A percentile compares a stretch with the other conserved stretches of the same genome.
These are phyloP conservation scores for Ceratosolen solmsi DNA, from an alignment of 1,140 invertebrate genomes.

Conservation along the genomic window DNA sequence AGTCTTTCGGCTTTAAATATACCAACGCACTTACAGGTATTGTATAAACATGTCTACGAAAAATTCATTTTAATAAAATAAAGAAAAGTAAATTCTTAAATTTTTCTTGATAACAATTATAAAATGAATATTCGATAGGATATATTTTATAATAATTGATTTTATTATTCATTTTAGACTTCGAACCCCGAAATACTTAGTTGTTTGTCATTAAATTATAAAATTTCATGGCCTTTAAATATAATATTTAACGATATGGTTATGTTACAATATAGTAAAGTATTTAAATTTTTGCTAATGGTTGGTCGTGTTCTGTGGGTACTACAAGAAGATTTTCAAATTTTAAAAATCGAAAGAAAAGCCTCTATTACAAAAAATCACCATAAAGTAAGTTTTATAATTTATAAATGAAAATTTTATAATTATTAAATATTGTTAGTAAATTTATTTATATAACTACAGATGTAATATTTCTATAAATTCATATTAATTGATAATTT, in stretches of 20 bases:
- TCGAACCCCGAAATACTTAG: slow-evolving; percentile 78
- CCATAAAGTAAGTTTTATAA: slow-evolving; percentile 62
- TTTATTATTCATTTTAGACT: slow-evolving; percentile 55
- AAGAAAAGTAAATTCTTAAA: no score
- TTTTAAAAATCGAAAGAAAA: slow-evolving; percentile 66
- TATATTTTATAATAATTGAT: no score
- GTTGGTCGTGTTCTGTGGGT: slow-evolving; percentile 83
- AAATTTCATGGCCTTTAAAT: slow-evolving; percentile 83
- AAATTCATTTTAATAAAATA: neutral
- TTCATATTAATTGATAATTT: no score
- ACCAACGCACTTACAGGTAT: slow-evolving; percentile 64
- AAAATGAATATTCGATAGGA: no score
- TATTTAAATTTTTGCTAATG: slow-evolving; percentile 84
- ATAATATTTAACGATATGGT: slow-evolving; percentile 82
- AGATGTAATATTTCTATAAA: no score
- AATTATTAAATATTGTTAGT: no score
- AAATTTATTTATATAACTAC: no score
- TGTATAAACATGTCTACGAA: neutral
- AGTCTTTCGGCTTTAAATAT: slow-evolving; percentile 63
- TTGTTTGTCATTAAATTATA: slow-evolving; percentile 80
- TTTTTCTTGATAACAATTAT: no score
- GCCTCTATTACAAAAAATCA: slow-evolving; percentile 62
- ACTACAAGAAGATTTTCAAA: slow-evolving; percentile 78
- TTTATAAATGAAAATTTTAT: no score
- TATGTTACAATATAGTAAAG: slow-evolving; percentile 79